phyloP scores from a whole-genome alignment of 2,888 invertebrate genomes.

The Spialia ferax region DNA sequence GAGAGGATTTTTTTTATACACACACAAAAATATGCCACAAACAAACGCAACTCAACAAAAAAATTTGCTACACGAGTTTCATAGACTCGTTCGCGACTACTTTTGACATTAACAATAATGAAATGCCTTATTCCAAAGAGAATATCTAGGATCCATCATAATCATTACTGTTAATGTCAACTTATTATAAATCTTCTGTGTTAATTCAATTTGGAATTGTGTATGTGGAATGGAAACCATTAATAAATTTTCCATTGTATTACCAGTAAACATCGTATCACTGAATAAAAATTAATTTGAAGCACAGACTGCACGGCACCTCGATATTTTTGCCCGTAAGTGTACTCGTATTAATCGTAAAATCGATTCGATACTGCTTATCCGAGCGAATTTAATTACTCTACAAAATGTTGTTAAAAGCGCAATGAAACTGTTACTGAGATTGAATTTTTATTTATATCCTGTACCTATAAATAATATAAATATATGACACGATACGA shows the following conservation, averaged over 20 bases:
- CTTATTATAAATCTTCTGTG: too few relatives aligned
- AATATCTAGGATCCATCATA: too few relatives aligned
- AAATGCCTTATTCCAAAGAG: too few relatives aligned
- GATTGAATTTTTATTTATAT: conserved; percentile 16
- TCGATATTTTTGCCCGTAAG: conserved; percentile 24
- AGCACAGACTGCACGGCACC: background rate
- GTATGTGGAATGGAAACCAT: background rate
- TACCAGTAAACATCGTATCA: background rate
- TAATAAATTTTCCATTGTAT: conserved; percentile 1
- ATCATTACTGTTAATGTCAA: too few relatives aligned
- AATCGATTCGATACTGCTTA: conserved; percentile 33
- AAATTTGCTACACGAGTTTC: too few relatives aligned
- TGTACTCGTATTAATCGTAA: conserved; percentile 38
- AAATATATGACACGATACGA: background rate
- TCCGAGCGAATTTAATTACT: conserved; percentile 36
- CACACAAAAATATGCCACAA: too few relatives aligned
- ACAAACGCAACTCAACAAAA: too few relatives aligned
- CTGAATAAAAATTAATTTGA: conserved; percentile 20
- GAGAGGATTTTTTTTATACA: too few relatives aligned
- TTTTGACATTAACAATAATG: too few relatives aligned
- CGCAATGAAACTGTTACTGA: conserved; percentile 23
- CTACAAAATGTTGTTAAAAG: conserved; percentile 31
- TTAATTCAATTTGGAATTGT: too few relatives aligned
- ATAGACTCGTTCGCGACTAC: too few relatives aligned
- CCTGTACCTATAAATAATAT: conserved; percentile 5